Evolutionary conservation across 2,797 vertebrate species (phyloP).

Genomic region (Vespertilio murinus): DNA sequence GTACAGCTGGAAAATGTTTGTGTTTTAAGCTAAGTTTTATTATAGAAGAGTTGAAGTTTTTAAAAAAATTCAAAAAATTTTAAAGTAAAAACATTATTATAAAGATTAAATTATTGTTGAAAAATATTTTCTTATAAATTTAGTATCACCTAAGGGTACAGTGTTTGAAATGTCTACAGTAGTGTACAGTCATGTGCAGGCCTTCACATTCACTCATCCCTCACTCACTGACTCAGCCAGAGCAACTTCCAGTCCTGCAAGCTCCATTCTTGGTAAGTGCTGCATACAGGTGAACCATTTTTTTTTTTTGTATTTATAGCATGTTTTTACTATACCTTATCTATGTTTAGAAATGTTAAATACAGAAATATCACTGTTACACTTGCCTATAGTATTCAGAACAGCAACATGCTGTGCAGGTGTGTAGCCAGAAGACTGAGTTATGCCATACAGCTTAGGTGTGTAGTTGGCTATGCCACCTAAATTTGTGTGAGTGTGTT

Average conservation of each 20-base stretch:
- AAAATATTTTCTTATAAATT: background rate
- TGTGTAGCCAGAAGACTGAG: background rate
- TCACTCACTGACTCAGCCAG: background rate
- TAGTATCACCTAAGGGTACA: background rate
- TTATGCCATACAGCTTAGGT: background rate
- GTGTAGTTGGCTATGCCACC: background rate
- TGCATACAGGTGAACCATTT: background rate
- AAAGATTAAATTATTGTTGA: background rate
- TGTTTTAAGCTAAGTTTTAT: background rate
- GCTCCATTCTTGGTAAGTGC: background rate
- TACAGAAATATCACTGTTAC: background rate
- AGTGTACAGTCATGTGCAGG: background rate
- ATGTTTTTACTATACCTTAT: background rate
- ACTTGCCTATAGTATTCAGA: background rate
- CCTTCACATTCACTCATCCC: background rate
- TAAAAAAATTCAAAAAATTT: background rate
- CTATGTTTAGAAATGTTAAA: background rate
- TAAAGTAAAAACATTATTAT: background rate
- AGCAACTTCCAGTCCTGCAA: background rate
- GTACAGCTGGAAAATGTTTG: background rate
- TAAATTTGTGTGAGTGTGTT: background rate
- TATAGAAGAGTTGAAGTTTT: background rate
- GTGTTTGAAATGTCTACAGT: background rate
- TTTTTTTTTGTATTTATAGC: background rate
- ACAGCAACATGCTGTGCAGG: background rate